Evolutionary conservation across 2,113 vertebrate species (phyloP).

Genomic region (Chaenocephalus aceratus): DNA sequence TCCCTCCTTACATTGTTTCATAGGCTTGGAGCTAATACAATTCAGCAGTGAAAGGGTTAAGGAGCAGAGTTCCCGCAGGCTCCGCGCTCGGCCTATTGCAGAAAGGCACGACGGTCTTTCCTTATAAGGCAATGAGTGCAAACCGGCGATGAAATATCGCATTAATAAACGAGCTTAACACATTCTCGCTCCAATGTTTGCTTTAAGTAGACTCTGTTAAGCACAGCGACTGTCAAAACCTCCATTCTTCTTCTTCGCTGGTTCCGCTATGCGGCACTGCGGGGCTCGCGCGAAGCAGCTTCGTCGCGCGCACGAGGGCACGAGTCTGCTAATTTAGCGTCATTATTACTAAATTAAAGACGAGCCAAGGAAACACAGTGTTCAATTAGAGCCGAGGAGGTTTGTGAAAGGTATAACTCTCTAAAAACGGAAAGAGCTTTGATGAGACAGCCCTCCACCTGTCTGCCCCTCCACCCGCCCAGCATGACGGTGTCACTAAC

Average conservation of each 20-base stretch:
- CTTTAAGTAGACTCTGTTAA: background rate
- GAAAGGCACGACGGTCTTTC: constrained; percentile 77
- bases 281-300: constrained; percentile 17
- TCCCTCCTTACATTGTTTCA: constrained; percentile 38
- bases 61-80: constrained; percentile 67
- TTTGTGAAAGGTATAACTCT: background rate
- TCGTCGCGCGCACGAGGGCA: constrained; percentile 15
- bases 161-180: background rate
- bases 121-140: constrained; percentile 82
- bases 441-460: constrained; percentile 31
- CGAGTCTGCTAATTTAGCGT: constrained; percentile 43
- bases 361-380: background rate
- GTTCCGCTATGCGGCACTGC: background rate
- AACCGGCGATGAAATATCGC: constrained; percentile 58
- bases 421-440: background rate
- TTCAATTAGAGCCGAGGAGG: background rate
- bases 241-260: background rate
- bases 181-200: background rate
- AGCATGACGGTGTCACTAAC: background rate
- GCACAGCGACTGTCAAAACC: background rate
- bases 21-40: constrained; percentile 69
- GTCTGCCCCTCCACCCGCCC: background rate
- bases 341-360: constrained; percentile 51
- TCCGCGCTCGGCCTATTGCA: constrained; percentile 81
- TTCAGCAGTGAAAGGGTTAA: constrained; percentile 84